These are phyloP conservation scores for Heliocidaris tuberculata DNA, from an alignment of 35 echinoderm and acorn worm species.

Conservation along the genomic window DNA sequence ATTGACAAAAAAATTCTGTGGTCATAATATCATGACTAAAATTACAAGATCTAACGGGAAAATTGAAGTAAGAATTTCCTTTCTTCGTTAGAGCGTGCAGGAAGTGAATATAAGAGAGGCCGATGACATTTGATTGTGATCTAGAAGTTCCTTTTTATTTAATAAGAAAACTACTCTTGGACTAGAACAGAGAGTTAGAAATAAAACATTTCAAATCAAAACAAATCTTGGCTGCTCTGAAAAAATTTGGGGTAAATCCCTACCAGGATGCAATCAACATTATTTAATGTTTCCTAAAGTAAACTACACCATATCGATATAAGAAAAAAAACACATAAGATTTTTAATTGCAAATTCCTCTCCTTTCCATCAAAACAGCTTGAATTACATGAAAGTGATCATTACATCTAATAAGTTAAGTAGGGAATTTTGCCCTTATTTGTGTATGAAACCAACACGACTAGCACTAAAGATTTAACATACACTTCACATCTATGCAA, in stretches of 20 bases:
- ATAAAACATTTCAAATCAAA: not conserved
- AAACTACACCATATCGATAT: not conserved
- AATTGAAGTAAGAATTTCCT: not conserved
- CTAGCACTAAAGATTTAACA: not conserved
- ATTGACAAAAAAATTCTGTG: not conserved
- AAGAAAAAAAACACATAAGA: not conserved
- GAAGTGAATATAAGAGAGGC: not conserved
- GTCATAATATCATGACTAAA: not conserved
- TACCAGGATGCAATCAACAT: not conserved
- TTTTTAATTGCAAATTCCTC: constrained; percentile 9
- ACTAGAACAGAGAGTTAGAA: not conserved
- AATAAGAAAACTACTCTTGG: not conserved
- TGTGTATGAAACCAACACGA: not conserved
- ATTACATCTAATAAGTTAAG: not conserved
- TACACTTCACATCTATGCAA: not conserved
- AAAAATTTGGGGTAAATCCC: not conserved
- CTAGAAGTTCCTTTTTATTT: constrained; percentile 18
- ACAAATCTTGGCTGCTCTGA: not conserved
- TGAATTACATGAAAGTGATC: not conserved
- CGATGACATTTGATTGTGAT: not conserved
- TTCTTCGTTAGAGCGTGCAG: not conserved
- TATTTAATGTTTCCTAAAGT: not conserved
- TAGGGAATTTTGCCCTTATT: not conserved
- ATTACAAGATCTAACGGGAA: not conserved
- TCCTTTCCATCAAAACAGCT: constrained; percentile 4